A percentile compares a stretch with the other conserved stretches of the same genome.
Conservation (phyloP, 1,140 invertebrate species). For the Pachypsylla venusta region DNA sequence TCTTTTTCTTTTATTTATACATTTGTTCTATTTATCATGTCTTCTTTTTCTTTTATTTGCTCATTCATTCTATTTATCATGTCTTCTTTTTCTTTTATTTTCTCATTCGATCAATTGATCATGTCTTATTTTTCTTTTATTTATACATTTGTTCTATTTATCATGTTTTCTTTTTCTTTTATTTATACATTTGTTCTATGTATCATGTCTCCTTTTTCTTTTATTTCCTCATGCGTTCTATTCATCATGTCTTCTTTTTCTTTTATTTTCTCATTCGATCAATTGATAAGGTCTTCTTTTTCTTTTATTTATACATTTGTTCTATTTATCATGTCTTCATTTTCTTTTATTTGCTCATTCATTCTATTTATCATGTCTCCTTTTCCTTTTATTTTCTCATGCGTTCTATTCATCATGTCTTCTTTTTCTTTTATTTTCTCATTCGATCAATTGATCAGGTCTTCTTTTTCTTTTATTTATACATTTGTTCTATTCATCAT, state of each 20-base stretch:
- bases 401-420: neutral
- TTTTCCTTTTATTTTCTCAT: neutral
- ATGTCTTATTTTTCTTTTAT: neutral
- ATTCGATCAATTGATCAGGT: too few species aligned
- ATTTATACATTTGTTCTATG: neutral
- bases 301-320: neutral
- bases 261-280: too few species aligned
- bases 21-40: neutral
- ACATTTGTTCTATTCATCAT: too few species aligned
- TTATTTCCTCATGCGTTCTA: neutral
- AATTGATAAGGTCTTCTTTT: too few species aligned
- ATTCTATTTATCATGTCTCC: neutral
- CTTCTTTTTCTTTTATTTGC: neutral
- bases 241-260: neutral
- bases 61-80: neutral
- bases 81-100: neutral
- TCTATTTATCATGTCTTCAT: neutral
- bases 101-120: neutral
- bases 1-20: conserved; percentile 8
- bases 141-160: too few species aligned
- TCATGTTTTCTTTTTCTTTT: neutral
- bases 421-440: neutral
- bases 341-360: too few species aligned
- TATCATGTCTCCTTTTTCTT: neutral
- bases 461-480: too few species aligned